These are phyloP conservation scores for Trichechus manatus DNA, from an alignment of 2,113 vertebrate genomes.

Conservation along the genomic window DNA sequence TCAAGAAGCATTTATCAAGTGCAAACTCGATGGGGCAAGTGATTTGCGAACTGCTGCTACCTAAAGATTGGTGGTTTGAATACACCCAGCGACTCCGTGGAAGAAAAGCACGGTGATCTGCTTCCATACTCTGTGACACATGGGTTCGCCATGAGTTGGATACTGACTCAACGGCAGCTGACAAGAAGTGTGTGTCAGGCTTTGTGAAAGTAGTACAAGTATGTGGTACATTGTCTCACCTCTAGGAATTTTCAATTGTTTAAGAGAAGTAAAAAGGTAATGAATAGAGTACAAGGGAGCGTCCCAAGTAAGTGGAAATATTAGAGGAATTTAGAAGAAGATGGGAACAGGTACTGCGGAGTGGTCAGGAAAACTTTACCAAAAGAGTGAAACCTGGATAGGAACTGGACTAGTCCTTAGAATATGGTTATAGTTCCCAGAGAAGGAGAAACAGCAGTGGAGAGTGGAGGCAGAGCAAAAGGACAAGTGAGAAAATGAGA, in stretches of 20 bases:
- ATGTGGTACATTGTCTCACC: neutral
- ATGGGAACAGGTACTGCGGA: neutral
- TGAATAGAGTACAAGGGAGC: neutral
- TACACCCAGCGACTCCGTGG: neutral
- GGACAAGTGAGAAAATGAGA: neutral
- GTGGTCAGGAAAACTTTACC: neutral
- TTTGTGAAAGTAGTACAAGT: neutral
- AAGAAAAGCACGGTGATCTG: neutral
- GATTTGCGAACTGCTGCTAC: neutral
- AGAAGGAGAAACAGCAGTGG: neutral
- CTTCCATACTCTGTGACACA: neutral
- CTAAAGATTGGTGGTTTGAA: neutral
- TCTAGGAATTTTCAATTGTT: neutral
- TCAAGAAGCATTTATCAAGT: constrained; percentile 7
- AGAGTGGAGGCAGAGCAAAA: neutral
- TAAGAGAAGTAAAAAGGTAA: neutral
- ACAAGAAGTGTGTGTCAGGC: neutral
- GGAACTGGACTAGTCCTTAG: neutral
- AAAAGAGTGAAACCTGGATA: neutral
- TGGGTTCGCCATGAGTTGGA: neutral
- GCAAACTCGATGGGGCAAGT: neutral
- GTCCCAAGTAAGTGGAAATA: neutral
- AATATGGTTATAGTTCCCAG: neutral
- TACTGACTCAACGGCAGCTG: neutral
- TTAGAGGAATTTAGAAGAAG: neutral